Evolutionary conservation across 2,797 vertebrate species (phyloP).

Genomic region (Acropternis orthonyx): DNA sequence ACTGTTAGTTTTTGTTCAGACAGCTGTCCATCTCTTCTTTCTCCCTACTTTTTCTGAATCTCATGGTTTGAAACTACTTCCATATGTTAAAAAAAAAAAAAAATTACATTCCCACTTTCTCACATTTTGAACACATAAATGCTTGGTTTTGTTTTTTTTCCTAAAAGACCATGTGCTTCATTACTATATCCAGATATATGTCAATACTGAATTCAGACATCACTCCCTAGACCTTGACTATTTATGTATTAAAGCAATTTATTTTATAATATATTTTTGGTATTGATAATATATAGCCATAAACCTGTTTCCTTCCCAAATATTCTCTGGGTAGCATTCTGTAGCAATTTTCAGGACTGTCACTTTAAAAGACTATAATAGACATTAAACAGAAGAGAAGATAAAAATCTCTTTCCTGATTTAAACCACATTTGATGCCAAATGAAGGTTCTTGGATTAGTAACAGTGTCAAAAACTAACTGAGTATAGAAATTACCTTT

Average conservation of each 20-base stretch:
- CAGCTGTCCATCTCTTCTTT: neutral
- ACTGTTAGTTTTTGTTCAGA: neutral
- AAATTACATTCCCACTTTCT: neutral
- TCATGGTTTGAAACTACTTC: neutral
- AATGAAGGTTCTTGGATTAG: neutral
- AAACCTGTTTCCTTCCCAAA: neutral
- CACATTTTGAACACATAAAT: neutral
- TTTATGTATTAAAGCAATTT: neutral
- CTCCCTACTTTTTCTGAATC: neutral
- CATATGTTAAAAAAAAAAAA: neutral
- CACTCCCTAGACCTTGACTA: neutral
- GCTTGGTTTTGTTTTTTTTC: accelerated
- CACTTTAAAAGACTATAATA: neutral
- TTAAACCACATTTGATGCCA: neutral
- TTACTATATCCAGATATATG: neutral
- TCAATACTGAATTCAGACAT: neutral
- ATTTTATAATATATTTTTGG: neutral
- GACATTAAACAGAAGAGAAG: neutral
- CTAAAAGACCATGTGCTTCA: neutral
- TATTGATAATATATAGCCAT: neutral
- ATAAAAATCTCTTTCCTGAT: neutral
- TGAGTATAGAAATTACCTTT: neutral
- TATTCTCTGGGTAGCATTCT: neutral
- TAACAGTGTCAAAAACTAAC: neutral
- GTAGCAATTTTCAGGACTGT: neutral